Evolutionary conservation across 2,888 invertebrate genomes (phyloP).

Genomic region (Nomada fabriciana): DNA sequence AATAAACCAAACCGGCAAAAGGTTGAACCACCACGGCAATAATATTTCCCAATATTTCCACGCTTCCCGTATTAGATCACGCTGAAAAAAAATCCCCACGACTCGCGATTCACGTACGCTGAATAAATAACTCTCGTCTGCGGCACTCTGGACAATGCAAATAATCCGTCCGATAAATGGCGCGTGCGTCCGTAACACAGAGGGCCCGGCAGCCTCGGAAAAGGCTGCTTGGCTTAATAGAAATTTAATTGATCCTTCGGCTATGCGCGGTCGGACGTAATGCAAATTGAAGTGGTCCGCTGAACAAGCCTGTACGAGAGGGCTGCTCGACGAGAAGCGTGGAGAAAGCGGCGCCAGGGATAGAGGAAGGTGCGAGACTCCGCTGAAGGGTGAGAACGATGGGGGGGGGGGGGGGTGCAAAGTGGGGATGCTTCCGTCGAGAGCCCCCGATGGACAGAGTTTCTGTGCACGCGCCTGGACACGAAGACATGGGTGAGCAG

Average conservation of each 20-base stretch:
- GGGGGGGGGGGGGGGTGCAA: conserved; percentile 17
- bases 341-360: conserved; percentile 10
- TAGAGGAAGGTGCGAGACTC: conserved; percentile 31
- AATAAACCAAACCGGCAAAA: neutral
- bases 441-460: conserved; percentile 53
- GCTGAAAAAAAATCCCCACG: conserved; percentile 39
- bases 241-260: conserved; percentile 83
- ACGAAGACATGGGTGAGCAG: conserved; percentile 76
- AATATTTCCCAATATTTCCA: no score
- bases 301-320: conserved; percentile 62
- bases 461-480: conserved; percentile 67
- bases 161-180: conserved; percentile 79
- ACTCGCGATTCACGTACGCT: conserved; percentile 22
- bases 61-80: neutral
- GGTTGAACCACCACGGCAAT: no score
- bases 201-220: conserved; percentile 62
- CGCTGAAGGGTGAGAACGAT: conserved; percentile 41
- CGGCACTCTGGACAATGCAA: conserved; percentile 61
- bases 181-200: conserved; percentile 60
- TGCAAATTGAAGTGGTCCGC: conserved; percentile 79
- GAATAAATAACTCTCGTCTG: conserved; percentile 64
- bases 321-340: conserved; percentile 33
- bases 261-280: conserved; percentile 80
- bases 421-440: conserved; percentile 12
- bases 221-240: conserved; percentile 81